Conservation (phyloP, 2,888 invertebrate species). For the Erannis defoliaria region DNA sequence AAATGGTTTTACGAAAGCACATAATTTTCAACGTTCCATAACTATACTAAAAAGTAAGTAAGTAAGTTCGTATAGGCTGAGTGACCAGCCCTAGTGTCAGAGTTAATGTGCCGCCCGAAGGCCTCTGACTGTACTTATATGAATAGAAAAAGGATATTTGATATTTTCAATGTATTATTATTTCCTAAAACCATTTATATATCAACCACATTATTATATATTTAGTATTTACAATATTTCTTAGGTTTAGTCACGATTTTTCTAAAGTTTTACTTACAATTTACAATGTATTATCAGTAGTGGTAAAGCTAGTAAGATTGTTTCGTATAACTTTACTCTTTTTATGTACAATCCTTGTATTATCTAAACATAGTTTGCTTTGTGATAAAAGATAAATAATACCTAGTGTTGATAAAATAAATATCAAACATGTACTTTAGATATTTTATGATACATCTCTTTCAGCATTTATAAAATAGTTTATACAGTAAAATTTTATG, state of each 20-base stretch:
- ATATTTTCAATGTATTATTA: neutral
- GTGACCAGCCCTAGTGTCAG: no score
- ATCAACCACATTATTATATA: neutral
- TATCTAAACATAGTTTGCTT: constrained; percentile 34
- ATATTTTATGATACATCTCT: no score
- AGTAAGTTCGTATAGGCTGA: no score
- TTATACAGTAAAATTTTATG: neutral
- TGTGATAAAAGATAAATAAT: constrained; percentile 26
- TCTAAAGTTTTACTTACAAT: constrained; percentile 73
- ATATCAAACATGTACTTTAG: no score
- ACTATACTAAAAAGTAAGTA: no score
- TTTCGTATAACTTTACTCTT: constrained; percentile 80
- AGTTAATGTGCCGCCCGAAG: no score
- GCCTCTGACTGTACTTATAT: no score
- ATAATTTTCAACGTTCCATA: neutral
- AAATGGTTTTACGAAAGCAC: constrained; percentile 37
- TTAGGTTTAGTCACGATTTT: constrained; percentile 54
- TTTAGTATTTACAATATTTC: constrained; percentile 72
- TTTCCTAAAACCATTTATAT: constrained; percentile 30
- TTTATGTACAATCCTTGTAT: constrained; percentile 59
- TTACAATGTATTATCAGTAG: constrained; percentile 71
- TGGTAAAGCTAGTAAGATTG: constrained; percentile 76
- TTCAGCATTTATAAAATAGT: no score
- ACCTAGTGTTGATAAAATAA: no score
- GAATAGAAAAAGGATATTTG: neutral